Base-by-base conservation (phyloP, 2,113 vertebrate genomes). In the Erinaceus europaeus region DNA sequence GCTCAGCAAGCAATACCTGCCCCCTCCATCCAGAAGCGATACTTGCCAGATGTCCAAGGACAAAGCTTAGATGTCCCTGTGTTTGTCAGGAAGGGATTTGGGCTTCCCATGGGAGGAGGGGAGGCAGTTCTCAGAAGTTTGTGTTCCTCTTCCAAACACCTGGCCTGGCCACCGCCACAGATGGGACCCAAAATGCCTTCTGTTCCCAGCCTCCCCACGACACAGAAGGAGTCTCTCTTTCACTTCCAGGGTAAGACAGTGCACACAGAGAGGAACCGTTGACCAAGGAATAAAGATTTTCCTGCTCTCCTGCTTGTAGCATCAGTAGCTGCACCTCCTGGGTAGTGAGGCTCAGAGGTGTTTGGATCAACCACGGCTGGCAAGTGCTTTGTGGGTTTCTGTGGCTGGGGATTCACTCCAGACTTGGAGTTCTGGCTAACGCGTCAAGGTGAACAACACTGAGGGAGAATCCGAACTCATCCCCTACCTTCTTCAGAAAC, bases 141-240 rank as follows among this genome's bases (percentile, higher is more conserved):
- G 27, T 92, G 92, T 94, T 95, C 95, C 94, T 93, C 91, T 92
- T 94, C 76, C 72, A 85, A 78, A 81, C 95, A 94, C 91, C 91
- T 94, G 94, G 74, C 74, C 65, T 87, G 88, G 67, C 71, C 50
- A 71, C 81, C 86, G 55, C 64, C 18, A 1, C 92, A 94, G 82
- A 92, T 84, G 82, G 57, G 52, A 42, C 64, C 64, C 73, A 36
- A 38, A 53, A 84, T 21, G 71, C 36, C 59, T 90, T 86, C 81
- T 21, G 23, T 64, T 78, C 74, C 36, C 5, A 29, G 80, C 86
- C 36, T 84, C 53, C n/a, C 27, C 27, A 6, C 8, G n/a, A n/a
- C n/a, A n/a, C n/a, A n/a, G n/a, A n/a, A n/a, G n/a, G n/a, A n/a
- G n/a, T n/a, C n/a, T 57, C 9, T 11, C 34, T 67, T 44, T 77